Conservation (phyloP, 2,113 vertebrate genomes). For the Cephalophus harveyi region DNA sequence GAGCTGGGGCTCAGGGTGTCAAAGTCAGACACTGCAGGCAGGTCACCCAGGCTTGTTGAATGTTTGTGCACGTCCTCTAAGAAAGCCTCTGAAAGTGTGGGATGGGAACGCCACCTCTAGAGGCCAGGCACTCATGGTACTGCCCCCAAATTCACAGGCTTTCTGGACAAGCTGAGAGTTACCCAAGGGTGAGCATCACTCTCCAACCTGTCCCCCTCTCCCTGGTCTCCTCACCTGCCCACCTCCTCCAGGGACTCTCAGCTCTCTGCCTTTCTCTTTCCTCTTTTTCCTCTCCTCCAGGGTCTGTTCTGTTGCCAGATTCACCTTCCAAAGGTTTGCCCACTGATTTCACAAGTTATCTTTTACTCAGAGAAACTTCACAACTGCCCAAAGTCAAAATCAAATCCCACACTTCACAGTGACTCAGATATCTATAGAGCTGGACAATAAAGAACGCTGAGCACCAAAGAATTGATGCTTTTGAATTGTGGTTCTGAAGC, state of each 20-base stretch:
- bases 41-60: fast-evolving
- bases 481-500: neutral
- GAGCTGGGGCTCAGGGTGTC: neutral
- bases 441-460: neutral
- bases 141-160: neutral
- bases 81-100: neutral
- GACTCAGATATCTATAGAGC: neutral
- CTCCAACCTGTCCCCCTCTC: fast-evolving
- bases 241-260: neutral
- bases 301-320: neutral
- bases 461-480: fast-evolving
- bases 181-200: fast-evolving
- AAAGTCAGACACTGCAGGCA: neutral
- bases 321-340: neutral
- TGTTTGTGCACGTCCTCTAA: neutral
- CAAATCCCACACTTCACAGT: neutral
- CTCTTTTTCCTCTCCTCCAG: neutral
- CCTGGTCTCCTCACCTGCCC: no score
- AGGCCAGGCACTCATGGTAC: no score
- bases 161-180: fast-evolving
- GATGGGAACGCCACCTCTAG: neutral
- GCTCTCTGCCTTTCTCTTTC: neutral
- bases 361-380: neutral
- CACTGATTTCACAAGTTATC: neutral
- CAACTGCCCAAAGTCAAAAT: neutral